Base-by-base conservation (phyloP, 2,888 invertebrate species). In the Sicus ferrugineus region DNA sequence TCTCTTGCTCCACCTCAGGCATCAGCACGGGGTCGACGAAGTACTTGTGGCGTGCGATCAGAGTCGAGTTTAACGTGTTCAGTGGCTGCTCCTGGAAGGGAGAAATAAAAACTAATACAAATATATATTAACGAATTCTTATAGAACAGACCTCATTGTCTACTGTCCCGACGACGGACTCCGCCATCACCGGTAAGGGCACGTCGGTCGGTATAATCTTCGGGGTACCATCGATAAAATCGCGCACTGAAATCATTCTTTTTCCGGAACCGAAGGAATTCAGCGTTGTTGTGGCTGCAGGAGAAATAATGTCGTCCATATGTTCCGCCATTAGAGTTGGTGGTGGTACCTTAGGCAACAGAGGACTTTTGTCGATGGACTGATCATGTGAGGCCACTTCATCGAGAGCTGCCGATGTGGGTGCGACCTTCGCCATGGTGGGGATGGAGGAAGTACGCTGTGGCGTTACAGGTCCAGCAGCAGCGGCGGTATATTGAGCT, bases 1-100 rank as follows among this genome's bases (percentile, higher is more conserved):
- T 92, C 26, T 92, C 91, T 46, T 92, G 91, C 75, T 94, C 92
- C 74, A 92, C 90, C 71, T 94, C 90, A n/a, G 90, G 87, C 2
- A 90, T 89, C 68, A 93, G 79, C 46, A 85, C 85, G 5, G 86
- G 79, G 31, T 86, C 85, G 16, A 84, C 81, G 70, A 83, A 80
- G 67, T 84, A 85, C 71, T 85, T 86, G 73, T 85, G 85, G 48
- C 83, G 84, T 3, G 76, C 73, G 26, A 81, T 77, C 4, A 80
- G 69, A 9, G 78, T 71, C 3, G 75, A 67, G 67, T 83, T 83
- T 73, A 83, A 84, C 4, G 83, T 80, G 67, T 82, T 79, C 21
- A 78, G 73, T 16, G 76, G 70, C 68, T n/a, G n/a, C n/a, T 77
- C 73, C 82, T 81, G 50, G 9, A n/a, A 56, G 26, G 58, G 34